These are phyloP conservation scores for Polydrusus tereticollis DNA, from an alignment of 2,888 invertebrate species.

Conservation along the genomic window DNA sequence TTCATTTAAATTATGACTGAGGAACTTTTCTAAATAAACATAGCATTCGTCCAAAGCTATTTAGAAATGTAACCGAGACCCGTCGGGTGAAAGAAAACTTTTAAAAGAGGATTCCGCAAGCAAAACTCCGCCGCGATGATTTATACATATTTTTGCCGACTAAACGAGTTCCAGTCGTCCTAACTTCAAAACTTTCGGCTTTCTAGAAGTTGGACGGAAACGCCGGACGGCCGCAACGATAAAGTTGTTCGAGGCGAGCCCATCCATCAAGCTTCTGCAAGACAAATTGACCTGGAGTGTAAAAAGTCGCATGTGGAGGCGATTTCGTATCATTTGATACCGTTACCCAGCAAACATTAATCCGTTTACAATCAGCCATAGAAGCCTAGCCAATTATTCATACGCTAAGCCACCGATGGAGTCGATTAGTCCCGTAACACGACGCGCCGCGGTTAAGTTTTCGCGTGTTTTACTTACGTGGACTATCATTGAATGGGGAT, in stretches of 20 bases:
- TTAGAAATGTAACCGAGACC: conserved; percentile 32
- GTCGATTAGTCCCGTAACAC: too few species aligned
- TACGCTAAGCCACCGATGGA: too few species aligned
- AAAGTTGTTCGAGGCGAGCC: conserved; percentile 31
- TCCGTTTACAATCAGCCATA: too few species aligned
- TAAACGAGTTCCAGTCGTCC: conserved; percentile 39
- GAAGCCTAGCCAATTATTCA: too few species aligned
- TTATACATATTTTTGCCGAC: conserved; percentile 42
- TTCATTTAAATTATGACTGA: conserved; percentile 8
- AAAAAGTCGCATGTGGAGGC: conserved; percentile 18
- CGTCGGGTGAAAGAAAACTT: conserved; percentile 23
- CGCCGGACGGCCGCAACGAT: conserved; percentile 37
- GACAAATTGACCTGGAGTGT: conserved; percentile 39
- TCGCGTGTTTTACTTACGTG: too few species aligned
- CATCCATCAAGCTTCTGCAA: conserved; percentile 25
- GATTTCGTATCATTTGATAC: conserved; percentile 8
- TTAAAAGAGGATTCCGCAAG: conserved; percentile 29
- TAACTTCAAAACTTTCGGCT: conserved; percentile 30
- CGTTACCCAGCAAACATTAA: too few species aligned
- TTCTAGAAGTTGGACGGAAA: conserved; percentile 30
- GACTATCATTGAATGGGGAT: too few species aligned
- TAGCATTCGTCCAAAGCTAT: conserved; percentile 30
- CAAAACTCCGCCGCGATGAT: conserved; percentile 38
- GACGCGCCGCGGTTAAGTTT: too few species aligned
- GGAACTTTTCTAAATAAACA: conserved; percentile 19